Percentiles rank a stretch among this genome's conserved stretches.
Conservation (phyloP, 2,797 vertebrate species). For the Loris lydekkerianus region DNA sequence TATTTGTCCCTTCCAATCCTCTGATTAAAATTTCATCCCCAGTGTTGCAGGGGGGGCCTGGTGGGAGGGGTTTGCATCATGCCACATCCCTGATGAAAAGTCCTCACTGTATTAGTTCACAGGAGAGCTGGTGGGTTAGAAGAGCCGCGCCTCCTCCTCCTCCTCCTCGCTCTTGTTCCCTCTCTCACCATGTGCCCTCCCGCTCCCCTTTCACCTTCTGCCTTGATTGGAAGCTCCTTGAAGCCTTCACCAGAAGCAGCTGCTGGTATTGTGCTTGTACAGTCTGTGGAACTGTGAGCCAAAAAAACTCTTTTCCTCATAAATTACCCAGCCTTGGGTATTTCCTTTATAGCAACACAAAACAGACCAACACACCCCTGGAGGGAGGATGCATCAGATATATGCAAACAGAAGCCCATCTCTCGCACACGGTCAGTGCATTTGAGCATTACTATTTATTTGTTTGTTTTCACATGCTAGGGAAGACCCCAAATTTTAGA, state of each 20-base stretch:
- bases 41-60: neutral
- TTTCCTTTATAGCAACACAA: neutral
- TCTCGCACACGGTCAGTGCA: fast-evolving
- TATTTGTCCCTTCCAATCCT: neutral
- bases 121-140: neutral
- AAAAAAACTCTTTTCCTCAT: neutral
- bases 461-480: neutral
- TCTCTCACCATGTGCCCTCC: neutral
- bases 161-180: neutral
- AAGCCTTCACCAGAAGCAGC: neutral
- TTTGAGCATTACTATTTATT: neutral
- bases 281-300: neutral
- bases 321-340: neutral
- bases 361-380: neutral
- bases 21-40: neutral
- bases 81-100: neutral
- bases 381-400: neutral
- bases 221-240: neutral
- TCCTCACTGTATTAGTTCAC: neutral
- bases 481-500: slow-evolving; percentile 12
- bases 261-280: neutral
- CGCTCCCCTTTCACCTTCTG: neutral
- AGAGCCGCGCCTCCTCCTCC: neutral
- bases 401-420: neutral
- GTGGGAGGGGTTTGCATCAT: neutral